A percentile compares a stretch with the other conserved stretches of the same genome.
phyloP scores from a whole-genome alignment of 2,888 invertebrate genomes.

The Nomada lathburiana region DNA sequence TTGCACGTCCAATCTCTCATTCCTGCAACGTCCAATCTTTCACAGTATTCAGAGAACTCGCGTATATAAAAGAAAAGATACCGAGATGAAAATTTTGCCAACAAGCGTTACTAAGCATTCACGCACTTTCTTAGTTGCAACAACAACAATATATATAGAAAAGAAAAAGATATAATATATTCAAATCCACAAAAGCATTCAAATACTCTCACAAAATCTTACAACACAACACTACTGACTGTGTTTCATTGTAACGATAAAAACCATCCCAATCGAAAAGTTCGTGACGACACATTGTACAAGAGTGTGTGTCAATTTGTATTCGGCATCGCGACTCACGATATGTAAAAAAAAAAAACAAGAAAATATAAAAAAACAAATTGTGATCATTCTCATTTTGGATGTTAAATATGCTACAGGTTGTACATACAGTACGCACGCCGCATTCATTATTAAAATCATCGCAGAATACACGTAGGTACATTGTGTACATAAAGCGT shows the following conservation, averaged over 20 bases:
- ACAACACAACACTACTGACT: not conserved
- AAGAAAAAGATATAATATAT: too few species aligned
- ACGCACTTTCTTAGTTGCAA: not conserved
- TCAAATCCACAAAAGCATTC: not conserved
- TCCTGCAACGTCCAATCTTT: not conserved
- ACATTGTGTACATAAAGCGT: slow-evolving; percentile 67
- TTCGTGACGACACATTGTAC: slow-evolving; percentile 11
- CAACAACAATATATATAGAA: not conserved
- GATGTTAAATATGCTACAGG: slow-evolving; percentile 43
- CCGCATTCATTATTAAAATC: slow-evolving; percentile 63
- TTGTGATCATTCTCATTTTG: slow-evolving; percentile 61
- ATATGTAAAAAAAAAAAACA: slow-evolving; percentile 19
- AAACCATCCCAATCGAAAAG: not conserved
- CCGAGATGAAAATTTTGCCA: not conserved
- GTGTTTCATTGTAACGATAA: not conserved
- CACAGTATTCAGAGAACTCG: not conserved
- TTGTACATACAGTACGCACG: slow-evolving; percentile 69
- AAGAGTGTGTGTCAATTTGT: slow-evolving; percentile 30
- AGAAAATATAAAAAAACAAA: slow-evolving; percentile 26
- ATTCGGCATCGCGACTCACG: slow-evolving; percentile 19
- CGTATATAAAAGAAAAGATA: not conserved
- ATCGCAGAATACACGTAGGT: slow-evolving; percentile 59
- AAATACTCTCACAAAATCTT: not conserved
- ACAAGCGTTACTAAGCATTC: too few species aligned
- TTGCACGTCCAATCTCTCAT: not conserved